Evolutionary conservation across 2,888 invertebrate genomes (phyloP).

Genomic region (Marronus borbonicus): DNA sequence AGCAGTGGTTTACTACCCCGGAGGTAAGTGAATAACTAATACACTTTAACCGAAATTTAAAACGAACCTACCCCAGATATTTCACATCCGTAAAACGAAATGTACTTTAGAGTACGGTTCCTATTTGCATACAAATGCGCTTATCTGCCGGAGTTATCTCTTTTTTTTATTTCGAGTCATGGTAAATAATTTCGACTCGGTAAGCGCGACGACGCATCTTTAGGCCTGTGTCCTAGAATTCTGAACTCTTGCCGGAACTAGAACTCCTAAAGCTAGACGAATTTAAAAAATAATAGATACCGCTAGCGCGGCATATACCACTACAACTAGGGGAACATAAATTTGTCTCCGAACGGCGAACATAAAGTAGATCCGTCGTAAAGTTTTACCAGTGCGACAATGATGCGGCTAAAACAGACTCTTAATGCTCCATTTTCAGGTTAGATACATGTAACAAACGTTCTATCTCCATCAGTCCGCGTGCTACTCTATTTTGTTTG

Average conservation of each 20-base stretch:
- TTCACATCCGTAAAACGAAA: conserved; percentile 39
- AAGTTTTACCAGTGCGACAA: conserved; percentile 17
- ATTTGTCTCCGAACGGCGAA: conserved; percentile 22
- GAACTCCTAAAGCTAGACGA: conserved; percentile 24
- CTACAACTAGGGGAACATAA: conserved; percentile 25
- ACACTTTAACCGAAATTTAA: conserved; percentile 36
- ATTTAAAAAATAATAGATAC: conserved; percentile 36
- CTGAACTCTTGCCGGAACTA: background rate
- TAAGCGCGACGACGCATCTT: background rate
- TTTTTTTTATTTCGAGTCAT: conserved; percentile 33
- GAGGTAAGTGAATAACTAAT: conserved; percentile 36
- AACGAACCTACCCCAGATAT: conserved; percentile 28
- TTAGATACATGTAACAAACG: conserved; percentile 1
- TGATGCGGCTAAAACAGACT: conserved; percentile 14
- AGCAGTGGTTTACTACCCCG: background rate
- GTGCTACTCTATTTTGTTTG: background rate
- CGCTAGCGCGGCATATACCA: background rate
- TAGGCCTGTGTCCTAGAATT: conserved; percentile 7
- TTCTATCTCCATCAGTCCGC: background rate
- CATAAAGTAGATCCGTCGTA: conserved; percentile 23
- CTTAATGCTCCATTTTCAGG: conserved; percentile 10
- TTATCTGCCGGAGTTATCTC: conserved; percentile 29
- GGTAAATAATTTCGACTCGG: conserved; percentile 38
- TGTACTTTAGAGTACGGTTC: conserved; percentile 21
- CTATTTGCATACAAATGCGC: conserved; percentile 42